Evolutionary conservation across 2,797 vertebrate genomes (phyloP).

Genomic region (Pangasius djambal): DNA sequence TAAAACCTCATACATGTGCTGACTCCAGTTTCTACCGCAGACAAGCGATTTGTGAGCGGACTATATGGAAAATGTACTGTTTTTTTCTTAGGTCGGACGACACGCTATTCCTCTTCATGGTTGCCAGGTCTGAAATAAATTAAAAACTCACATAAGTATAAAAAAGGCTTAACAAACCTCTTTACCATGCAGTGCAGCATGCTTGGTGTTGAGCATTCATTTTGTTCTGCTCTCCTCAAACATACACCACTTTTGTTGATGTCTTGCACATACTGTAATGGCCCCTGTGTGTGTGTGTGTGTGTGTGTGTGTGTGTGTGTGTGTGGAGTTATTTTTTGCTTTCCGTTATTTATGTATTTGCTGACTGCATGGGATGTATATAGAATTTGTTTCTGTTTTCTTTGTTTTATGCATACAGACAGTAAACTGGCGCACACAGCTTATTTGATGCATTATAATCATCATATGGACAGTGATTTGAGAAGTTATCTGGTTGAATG

Average conservation of each 20-base stretch:
- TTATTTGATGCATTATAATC: neutral
- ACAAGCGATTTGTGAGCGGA: neutral
- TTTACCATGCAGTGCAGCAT: neutral
- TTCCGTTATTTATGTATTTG: neutral
- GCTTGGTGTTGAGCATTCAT: neutral
- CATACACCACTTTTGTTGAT: neutral
- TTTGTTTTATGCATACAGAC: neutral
- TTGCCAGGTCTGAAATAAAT: neutral
- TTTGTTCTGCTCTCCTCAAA: neutral
- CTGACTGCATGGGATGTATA: neutral
- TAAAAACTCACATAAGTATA: neutral
- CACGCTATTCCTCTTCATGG: neutral
- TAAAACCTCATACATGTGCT: neutral
- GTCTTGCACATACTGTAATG: neutral
- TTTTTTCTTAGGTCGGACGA: neutral
- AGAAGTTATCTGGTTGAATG: neutral
- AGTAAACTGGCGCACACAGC: neutral
- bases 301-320: no score
- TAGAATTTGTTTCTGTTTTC: neutral
- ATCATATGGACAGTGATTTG: neutral
- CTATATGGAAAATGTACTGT: no score
- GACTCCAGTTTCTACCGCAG: neutral
- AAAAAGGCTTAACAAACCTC: neutral
- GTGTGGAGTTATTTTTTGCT: neutral
- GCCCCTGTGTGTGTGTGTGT: neutral